Percentiles rank a stretch among this genome's conserved stretches.
Conservation (phyloP, 2,113 vertebrate species). For the Dermatemys mawii region DNA sequence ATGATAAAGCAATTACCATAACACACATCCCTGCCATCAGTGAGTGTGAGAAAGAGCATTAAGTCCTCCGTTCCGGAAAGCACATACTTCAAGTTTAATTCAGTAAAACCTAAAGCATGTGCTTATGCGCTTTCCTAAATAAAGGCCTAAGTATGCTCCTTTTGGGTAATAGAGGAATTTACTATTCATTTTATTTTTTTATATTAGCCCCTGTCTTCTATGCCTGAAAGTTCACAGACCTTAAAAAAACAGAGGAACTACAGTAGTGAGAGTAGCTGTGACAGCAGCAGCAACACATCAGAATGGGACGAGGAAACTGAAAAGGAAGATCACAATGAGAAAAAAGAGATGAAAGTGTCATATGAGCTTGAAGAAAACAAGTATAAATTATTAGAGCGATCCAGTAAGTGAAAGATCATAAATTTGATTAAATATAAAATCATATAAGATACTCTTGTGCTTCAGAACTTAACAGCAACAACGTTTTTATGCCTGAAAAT, state of each 20-base stretch:
- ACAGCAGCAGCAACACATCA: constrained; percentile 82
- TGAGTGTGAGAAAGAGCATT: neutral
- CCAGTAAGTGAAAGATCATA: constrained; percentile 80
- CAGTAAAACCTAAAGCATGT: neutral
- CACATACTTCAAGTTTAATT: neutral
- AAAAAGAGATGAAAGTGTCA: constrained; percentile 87
- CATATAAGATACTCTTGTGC: neutral
- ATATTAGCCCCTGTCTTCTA: constrained; percentile 87
- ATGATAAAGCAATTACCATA: neutral
- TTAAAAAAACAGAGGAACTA: constrained; percentile 78
- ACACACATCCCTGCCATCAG: neutral
- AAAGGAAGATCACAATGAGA: constrained; percentile 77
- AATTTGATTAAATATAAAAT: neutral
- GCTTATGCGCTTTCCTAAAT: neutral
- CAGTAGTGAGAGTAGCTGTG: constrained; percentile 84
- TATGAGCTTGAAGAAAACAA: constrained; percentile 84
- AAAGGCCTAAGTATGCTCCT: neutral
- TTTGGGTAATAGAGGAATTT: neutral
- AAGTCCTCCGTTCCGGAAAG: neutral
- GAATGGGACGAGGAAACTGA: constrained; percentile 82
- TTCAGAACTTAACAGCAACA: neutral
- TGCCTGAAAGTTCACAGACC: constrained; percentile 91
- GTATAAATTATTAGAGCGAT: constrained; percentile 86
- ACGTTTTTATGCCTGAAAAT: neutral
- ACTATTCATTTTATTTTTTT: neutral